Evolutionary conservation across 30 jellyfish, hydroid and myxozoan genomes (phyloP).

Genomic region (Pelagia noctiluca): DNA sequence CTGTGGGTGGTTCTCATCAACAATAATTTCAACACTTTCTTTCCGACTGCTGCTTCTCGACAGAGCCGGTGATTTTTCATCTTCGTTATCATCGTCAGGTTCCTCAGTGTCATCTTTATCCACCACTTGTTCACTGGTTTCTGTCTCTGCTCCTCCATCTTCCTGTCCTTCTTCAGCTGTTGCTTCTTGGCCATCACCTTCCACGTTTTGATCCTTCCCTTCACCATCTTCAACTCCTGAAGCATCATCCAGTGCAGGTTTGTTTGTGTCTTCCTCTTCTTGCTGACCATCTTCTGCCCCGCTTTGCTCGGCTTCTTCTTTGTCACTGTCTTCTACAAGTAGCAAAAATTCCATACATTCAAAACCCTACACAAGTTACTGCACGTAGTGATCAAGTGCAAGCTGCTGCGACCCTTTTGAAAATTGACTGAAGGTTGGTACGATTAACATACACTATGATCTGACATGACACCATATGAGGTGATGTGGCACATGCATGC

Average conservation of each 20-base stretch:
- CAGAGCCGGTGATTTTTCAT: background rate
- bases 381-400: too few species aligned
- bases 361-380: too few species aligned
- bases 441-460: too few species aligned
- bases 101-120: slow-evolving; percentile 12
- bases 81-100: background rate
- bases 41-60: slow-evolving; percentile 7
- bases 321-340: slow-evolving; percentile 22
- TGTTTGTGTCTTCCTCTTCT: background rate
- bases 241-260: slow-evolving; percentile 6
- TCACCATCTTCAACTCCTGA: slow-evolving; percentile 12
- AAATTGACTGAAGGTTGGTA: too few species aligned
- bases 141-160: slow-evolving; percentile 18
- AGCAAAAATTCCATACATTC: too few species aligned
- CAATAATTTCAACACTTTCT: slow-evolving; percentile 23
- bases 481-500: too few species aligned
- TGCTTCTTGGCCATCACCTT: slow-evolving; percentile 28
- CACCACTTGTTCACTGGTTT: background rate
- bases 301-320: slow-evolving; percentile 11
- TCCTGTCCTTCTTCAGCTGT: slow-evolving; percentile 19
- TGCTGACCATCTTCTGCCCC: background rate
- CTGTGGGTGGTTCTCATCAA: slow-evolving; percentile 78
- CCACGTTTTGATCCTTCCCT: slow-evolving; percentile 10
- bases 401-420: too few species aligned
- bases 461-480: too few species aligned